Base-by-base conservation (phyloP, 30 jellyfish, hydroid and myxozoan genomes). In the Morbakka virulenta region DNA sequence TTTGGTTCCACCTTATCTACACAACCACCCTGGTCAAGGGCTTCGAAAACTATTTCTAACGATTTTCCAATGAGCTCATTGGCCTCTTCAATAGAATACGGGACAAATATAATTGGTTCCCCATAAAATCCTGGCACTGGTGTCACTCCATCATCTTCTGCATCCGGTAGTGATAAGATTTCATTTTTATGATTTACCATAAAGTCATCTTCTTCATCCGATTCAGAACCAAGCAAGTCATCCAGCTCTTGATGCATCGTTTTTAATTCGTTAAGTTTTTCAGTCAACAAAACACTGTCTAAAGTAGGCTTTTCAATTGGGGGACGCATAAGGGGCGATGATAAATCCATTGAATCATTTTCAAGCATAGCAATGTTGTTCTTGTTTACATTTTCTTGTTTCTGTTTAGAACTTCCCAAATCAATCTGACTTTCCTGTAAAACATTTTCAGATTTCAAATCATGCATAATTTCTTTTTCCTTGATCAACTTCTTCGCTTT, bases 191-290 rank as follows among this genome's bases (percentile, higher is more conserved):
- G 62, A 13, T 74, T 62, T n/a, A 53, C 86, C 1, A 84, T 89
- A 13, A 62, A 74, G 21, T 83, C 96, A 6, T 87, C 95, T 12
- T 93, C 97, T 17, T 80, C 95, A 17, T 81, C 96, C 0, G 93
- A 69, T 25, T 86, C 97, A n/a, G 86, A 88, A 11, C 89, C 96
- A 1, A 93, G 72, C 36, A 93, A 64, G 17, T 69, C 96, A 24
- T 82, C 99, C 25, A 93, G 64, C 47, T 80, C 95, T 32, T 82
- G 95, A 87, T 93, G 97, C 89, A 93, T 88, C 49, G 73, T 87
- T 52, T 93, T 87, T 62, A 93, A 50, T 50, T 93, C 92, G 32
- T 76, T 81, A n/a, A 86, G 82, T 33, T 83, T 93, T 57, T 84
- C 96, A 1, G 99, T 77, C 29, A 93, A 84, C 23, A 82, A 51